A percentile compares a stretch with the other conserved stretches of the same genome.
Evolutionary conservation across 2,888 invertebrate species (phyloP).

Genomic region (Calameuta idolon): DNA sequence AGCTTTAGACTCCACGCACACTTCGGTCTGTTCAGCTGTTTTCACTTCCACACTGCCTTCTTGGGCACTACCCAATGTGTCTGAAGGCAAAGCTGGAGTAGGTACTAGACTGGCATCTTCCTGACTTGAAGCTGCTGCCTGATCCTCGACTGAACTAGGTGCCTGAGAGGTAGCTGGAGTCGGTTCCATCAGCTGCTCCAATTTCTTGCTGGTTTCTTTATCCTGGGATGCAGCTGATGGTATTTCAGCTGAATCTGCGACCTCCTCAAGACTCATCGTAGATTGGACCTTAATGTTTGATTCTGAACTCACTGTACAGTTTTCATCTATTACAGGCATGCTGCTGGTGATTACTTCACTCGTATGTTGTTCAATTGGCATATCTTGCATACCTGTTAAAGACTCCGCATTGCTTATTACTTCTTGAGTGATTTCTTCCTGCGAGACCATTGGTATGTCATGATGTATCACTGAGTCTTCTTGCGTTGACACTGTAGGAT

Average conservation of each 20-base stretch:
- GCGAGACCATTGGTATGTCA: constrained; percentile 8
- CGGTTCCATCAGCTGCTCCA: constrained; percentile 15
- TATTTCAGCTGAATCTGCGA: constrained; percentile 36
- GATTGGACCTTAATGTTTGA: constrained; percentile 38
- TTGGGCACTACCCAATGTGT: constrained; percentile 23
- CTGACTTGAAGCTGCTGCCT: constrained; percentile 35
- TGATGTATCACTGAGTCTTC: constrained; percentile 10
- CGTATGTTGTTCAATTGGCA: constrained; percentile 26
- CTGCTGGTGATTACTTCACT: constrained; percentile 27
- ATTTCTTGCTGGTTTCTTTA: constrained; percentile 17
- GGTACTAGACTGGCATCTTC: constrained; percentile 16
- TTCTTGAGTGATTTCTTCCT: constrained; percentile 11
- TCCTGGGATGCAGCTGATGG: constrained; percentile 28
- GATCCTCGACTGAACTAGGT: constrained; percentile 24
- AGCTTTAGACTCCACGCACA: constrained; percentile 30
- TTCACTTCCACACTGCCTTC: constrained; percentile 41
- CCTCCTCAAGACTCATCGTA: constrained; percentile 37
- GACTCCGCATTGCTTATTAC: constrained; percentile 5
- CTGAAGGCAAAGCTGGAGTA: constrained; percentile 25
- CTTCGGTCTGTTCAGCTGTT: constrained; percentile 34
- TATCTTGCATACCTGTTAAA: constrained; percentile 8
- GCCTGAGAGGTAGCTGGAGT: constrained; percentile 9
- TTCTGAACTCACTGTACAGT: constrained; percentile 39
- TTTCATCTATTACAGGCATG: constrained; percentile 40
- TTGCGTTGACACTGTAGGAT: constrained; percentile 12